Evolutionary conservation across 2,797 vertebrate species (phyloP).

Genomic region (Semaprochilodus insignis): DNA sequence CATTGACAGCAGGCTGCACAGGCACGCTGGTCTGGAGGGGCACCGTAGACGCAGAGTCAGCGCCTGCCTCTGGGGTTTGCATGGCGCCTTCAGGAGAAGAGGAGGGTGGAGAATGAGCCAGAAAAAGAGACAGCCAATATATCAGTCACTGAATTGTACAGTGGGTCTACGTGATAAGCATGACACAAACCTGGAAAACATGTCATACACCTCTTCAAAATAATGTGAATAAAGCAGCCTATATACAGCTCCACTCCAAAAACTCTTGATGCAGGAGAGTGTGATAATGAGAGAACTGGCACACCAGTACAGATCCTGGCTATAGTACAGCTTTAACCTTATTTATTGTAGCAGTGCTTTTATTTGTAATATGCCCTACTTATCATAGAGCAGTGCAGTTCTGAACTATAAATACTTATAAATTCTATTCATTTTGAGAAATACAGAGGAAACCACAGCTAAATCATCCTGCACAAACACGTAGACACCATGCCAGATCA

Average conservation of each 20-base stretch:
- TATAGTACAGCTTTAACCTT: background rate
- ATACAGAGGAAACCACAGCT: background rate
- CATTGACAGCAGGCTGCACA: slow-evolving; percentile 85
- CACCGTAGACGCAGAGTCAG: slow-evolving; percentile 89
- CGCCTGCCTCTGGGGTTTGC: slow-evolving; percentile 93
- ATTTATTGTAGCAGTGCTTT: background rate
- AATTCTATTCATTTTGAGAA: background rate
- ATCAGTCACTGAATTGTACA: background rate
- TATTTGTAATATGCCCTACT: slow-evolving; percentile 33
- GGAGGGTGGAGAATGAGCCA: no score
- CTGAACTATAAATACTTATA: no score
- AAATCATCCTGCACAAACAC: background rate
- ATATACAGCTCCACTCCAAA: background rate
- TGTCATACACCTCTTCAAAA: background rate
- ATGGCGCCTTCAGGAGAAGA: slow-evolving; percentile 80
- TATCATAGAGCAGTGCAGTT: background rate
- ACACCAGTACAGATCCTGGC: background rate
- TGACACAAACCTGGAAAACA: background rate
- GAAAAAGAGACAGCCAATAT: no score
- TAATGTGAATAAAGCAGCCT: background rate
- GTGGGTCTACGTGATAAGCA: background rate
- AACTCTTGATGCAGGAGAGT: background rate
- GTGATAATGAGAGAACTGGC: background rate
- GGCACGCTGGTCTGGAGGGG: slow-evolving; percentile 88
- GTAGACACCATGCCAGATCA: background rate